Percentiles rank a stretch among this genome's conserved stretches.
These are phyloP conservation scores for Ceyx erithaca DNA, from an alignment of 2,797 vertebrate species.

Conservation along the genomic window DNA sequence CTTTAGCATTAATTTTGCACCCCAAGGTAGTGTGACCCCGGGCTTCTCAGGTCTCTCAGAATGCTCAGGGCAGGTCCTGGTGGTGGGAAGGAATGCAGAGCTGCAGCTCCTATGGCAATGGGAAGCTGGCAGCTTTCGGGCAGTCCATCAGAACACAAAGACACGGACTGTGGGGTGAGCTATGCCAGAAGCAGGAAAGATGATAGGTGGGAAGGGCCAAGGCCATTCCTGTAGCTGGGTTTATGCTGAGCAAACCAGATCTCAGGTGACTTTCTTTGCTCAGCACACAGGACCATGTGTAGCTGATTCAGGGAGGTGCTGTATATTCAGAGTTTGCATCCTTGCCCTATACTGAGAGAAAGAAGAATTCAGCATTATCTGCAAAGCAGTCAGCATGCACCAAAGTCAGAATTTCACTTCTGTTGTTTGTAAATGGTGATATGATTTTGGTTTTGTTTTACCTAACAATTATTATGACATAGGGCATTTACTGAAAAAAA, in stretches of 20 bases:
- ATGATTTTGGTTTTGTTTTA: neutral
- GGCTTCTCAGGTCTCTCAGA: neutral
- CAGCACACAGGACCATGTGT: neutral
- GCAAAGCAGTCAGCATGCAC: neutral
- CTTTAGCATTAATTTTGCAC: neutral
- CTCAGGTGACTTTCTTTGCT: neutral
- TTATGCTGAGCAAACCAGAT: neutral
- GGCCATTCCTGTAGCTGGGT: neutral
- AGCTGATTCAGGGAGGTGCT: neutral
- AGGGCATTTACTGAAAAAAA: neutral
- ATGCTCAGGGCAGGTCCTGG: neutral
- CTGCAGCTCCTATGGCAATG: neutral
- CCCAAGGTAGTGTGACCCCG: neutral
- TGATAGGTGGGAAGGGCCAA: neutral
- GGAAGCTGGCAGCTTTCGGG: neutral
- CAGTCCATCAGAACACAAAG: neutral
- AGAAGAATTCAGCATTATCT: neutral
- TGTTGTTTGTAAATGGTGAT: neutral
- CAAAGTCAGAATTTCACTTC: neutral
- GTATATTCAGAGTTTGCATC: neutral
- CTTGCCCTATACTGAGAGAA: neutral
- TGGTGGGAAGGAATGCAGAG: neutral
- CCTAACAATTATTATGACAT: neutral
- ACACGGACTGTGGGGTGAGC: neutral
- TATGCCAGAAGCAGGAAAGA: neutral